phyloP scores from a whole-genome alignment of 2,888 invertebrate genomes.

The Agrypnus murinus region DNA sequence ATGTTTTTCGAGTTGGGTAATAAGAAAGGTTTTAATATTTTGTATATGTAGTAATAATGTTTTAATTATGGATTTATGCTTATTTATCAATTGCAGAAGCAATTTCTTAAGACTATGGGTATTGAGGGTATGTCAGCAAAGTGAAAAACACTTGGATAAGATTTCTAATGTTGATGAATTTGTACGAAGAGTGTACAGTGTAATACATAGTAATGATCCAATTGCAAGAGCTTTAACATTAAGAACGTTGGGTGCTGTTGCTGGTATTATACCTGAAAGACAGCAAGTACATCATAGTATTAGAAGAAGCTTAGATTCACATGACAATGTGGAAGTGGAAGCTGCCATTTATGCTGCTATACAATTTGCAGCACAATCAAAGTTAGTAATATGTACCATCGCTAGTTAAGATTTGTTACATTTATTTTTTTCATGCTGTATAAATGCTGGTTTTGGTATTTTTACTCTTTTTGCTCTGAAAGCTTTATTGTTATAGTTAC shows the following conservation, averaged over 20 bases:
- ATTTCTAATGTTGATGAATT: slow-evolving; percentile 97
- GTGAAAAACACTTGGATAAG: slow-evolving; percentile 96
- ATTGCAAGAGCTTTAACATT: slow-evolving; percentile 94
- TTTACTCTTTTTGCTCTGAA: no score
- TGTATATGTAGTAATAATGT: not conserved
- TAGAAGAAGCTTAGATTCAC: slow-evolving; percentile 91
- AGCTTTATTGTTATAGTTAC: no score
- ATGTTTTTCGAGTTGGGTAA: slow-evolving; percentile 90
- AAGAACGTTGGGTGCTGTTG: slow-evolving; percentile 92
- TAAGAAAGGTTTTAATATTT: not conserved
- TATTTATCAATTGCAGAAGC: slow-evolving; percentile 75
- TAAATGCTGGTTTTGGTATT: no score
- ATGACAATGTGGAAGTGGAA: slow-evolving; percentile 96
- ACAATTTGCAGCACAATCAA: slow-evolving; percentile 95
- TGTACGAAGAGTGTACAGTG: slow-evolving; percentile 91
- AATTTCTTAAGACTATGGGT: slow-evolving; percentile 96
- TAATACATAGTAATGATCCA: slow-evolving; percentile 97
- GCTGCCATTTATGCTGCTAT: slow-evolving; percentile 97
- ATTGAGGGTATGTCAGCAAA: slow-evolving; percentile 93
- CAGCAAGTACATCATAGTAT: slow-evolving; percentile 98
- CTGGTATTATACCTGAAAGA: slow-evolving; percentile 93
- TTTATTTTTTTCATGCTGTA: no score
- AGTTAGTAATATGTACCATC: no score
- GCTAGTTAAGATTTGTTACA: no score
- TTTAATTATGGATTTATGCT: not conserved